Evolutionary conservation across 2,888 invertebrate genomes (phyloP), one percentile per base, ranked within the genome.

Genomic region (Drosophila flavopinicola): DNA sequence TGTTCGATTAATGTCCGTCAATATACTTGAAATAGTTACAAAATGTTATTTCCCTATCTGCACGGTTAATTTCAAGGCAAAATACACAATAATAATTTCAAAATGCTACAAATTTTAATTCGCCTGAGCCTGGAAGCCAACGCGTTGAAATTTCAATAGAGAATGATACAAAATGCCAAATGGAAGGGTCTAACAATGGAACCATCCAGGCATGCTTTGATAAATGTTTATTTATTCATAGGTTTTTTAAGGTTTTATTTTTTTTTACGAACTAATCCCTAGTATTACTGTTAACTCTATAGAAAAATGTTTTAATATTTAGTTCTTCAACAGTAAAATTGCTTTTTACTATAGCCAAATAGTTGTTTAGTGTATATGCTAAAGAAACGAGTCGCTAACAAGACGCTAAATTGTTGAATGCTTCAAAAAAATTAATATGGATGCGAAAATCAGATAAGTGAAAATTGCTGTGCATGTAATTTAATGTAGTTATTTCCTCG

Each of bases 121-220:
- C 42, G 58, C 59, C 48, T 37, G 56, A 60, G 64, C 77, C 84
- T 60, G 49, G 61, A 67, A 66, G 58, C 66, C 66, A 66, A 65
- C 80, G 59, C 72, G 64, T 63, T 59, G 66, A 80, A 83, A 58
- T 66, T 65, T 68, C 69, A 79, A 75, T 75, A 77, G 80, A 79
- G 69, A 71, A 57, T 80, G 75, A 57, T 5, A 2, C 7, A 41
- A 32, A 42, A n/a, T 29, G 3, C 3, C 2, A 15, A 25, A 11
- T 20, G 0, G 20, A 17, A 3, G 1, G 9, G 1, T 32, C 20
- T 11, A 9, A 7, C 3, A 41, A n/a, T 6, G 2, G 7, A 9
- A 10, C 6, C 7, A 1, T 32, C 61, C 51, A 11, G 13, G 67
- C 61, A 20, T 11, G 41, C 67, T 60, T 17, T 24, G 60, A 33